Conservation (phyloP, 2,797 vertebrate species). For the Rhinogobio ventralis region DNA sequence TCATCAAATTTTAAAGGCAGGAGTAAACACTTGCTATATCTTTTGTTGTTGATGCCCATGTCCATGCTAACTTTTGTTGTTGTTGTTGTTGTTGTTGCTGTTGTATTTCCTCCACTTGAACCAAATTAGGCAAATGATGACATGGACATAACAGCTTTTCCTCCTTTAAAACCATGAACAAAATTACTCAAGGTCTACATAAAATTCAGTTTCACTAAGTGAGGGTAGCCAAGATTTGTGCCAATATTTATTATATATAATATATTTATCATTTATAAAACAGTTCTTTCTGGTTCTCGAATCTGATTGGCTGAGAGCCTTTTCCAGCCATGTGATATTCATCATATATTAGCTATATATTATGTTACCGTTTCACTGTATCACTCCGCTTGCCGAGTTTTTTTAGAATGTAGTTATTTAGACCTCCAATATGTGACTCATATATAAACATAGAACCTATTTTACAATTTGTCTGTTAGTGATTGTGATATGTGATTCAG, state of each 20-base stretch:
- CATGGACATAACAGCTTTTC: neutral
- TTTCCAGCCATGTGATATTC: no score
- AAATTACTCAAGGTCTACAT: neutral
- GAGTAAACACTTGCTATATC: neutral
- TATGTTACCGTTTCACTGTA: no score
- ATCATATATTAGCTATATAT: no score
- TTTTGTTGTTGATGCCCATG: neutral
- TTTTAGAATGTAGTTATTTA: no score
- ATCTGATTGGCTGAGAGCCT: no score
- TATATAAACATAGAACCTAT: no score
- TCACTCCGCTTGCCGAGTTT: no score
- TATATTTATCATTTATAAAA: no score
- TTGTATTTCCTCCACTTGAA: neutral
- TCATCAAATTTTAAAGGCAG: neutral
- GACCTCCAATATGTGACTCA: no score
- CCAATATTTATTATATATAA: neutral
- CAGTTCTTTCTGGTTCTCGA: no score
- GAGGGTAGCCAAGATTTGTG: neutral
- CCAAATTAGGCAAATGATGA: neutral
- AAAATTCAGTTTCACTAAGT: neutral
- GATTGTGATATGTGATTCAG: no score
- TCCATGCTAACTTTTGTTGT: neutral
- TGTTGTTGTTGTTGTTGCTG: neutral
- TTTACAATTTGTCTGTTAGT: no score
- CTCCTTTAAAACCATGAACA: neutral